These are phyloP conservation scores for Scomber colias DNA, from an alignment of 2,113 vertebrate species.

Conservation along the genomic window DNA sequence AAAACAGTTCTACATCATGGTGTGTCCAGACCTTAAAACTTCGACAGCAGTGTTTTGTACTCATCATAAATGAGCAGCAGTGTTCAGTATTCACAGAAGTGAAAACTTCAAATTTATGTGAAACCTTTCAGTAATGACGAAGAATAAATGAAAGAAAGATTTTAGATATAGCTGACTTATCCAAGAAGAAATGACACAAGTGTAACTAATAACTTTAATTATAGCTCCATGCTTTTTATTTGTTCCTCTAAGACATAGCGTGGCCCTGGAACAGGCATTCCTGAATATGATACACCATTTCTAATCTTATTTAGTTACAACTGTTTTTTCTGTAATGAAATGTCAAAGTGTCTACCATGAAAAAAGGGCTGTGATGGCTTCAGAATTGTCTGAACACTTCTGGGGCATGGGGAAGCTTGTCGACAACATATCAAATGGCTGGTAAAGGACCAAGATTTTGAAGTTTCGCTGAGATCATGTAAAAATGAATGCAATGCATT, in stretches of 20 bases:
- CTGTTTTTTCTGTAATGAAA: not conserved
- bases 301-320: not conserved
- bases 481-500: slow-evolving; percentile 38
- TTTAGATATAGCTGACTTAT: not conserved
- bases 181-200: not conserved
- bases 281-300: not conserved
- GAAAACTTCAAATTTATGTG: too few species aligned
- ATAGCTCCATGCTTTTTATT: not conserved
- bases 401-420: not conserved
- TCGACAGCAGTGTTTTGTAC: too few species aligned
- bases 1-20: too few species aligned
- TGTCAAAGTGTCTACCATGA: not conserved
- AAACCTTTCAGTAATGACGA: too few species aligned
- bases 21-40: too few species aligned
- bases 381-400: not conserved
- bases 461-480: not conserved
- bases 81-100: too few species aligned
- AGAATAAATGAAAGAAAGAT: too few species aligned
- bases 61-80: too few species aligned
- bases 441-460: not conserved
- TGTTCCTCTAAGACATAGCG: not conserved
- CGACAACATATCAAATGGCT: not conserved
- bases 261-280: not conserved
- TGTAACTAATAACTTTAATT: not conserved
- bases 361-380: not conserved